Percentiles rank a stretch among this genome's conserved stretches.
phyloP scores from a whole-genome alignment of 2,113 vertebrate species.

The Craseonycteris thonglongyai region DNA sequence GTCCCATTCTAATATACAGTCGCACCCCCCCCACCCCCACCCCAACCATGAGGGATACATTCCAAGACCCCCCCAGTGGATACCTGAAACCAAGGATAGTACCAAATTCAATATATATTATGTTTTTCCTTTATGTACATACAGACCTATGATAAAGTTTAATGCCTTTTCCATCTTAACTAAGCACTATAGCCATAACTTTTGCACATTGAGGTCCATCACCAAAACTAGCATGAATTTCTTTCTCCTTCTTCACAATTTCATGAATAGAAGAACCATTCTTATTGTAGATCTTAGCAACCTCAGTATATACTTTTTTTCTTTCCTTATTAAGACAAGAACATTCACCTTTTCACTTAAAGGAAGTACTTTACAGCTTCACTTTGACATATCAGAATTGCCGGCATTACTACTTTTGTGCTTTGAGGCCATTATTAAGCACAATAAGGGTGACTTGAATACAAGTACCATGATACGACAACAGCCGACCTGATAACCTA shows the following conservation, averaged over 20 bases:
- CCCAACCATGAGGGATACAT: neutral
- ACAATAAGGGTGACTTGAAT: neutral
- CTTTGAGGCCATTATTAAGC: neutral
- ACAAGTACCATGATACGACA: neutral
- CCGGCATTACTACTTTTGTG: neutral
- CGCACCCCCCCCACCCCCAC: neutral
- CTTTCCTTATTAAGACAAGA: neutral
- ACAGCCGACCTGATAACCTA: neutral
- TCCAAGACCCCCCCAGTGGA: neutral
- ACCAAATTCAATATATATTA: no score
- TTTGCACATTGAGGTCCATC: no score
- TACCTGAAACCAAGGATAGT: neutral
- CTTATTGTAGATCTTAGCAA: neutral
- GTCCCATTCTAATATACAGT: neutral
- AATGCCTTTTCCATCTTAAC: neutral
- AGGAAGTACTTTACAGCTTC: neutral
- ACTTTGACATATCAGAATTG: neutral
- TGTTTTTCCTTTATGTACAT: neutral
- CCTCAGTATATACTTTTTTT: neutral
- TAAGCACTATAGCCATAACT: neutral
- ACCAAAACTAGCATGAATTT: neutral
- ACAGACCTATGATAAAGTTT: neutral
- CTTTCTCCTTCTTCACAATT: neutral
- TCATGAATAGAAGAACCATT: neutral
- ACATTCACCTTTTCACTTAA: neutral